Evolutionary conservation across 2,888 invertebrate species (phyloP).

Genomic region (Eurytoma adleriae): DNA sequence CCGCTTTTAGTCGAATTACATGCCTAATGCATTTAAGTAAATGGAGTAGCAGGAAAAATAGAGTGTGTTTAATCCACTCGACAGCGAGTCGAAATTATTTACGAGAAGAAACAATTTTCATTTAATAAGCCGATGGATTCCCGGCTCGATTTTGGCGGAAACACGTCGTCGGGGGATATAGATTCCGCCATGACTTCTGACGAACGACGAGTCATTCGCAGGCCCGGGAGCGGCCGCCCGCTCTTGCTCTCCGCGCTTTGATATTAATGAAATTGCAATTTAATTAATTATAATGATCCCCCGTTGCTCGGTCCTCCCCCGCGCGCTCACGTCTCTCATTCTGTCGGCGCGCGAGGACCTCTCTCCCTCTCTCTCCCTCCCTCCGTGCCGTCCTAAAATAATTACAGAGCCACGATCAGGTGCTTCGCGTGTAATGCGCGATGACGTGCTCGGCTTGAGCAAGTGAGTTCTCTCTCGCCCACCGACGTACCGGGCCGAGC

Average conservation of each 20-base stretch:
- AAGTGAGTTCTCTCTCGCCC: slow-evolving; percentile 40
- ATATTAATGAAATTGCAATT: slow-evolving; percentile 58
- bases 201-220: slow-evolving; percentile 34
- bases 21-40: slow-evolving; percentile 49
- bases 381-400: slow-evolving; percentile 56
- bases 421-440: slow-evolving; percentile 56
- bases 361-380: slow-evolving; percentile 52
- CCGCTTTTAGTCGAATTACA: slow-evolving; percentile 53
- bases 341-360: slow-evolving; percentile 41
- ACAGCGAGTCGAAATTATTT: slow-evolving; percentile 8
- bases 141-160: slow-evolving; percentile 1
- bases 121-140: slow-evolving; percentile 38
- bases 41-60: slow-evolving; percentile 3
- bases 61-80: not conserved
- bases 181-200: slow-evolving; percentile 34
- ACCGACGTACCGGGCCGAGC: too few species aligned
- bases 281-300: slow-evolving; percentile 56
- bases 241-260: slow-evolving; percentile 33
- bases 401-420: slow-evolving; percentile 58
- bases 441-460: slow-evolving; percentile 51
- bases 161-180: not conserved
- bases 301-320: slow-evolving; percentile 2
- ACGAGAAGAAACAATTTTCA: slow-evolving; percentile 30
- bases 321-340: slow-evolving; percentile 36
- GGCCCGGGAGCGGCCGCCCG: not conserved